Percentiles rank a stretch among this genome's conserved stretches.
Conservation (phyloP, 2,797 vertebrate species). For the Taeniopygia guttata region DNA sequence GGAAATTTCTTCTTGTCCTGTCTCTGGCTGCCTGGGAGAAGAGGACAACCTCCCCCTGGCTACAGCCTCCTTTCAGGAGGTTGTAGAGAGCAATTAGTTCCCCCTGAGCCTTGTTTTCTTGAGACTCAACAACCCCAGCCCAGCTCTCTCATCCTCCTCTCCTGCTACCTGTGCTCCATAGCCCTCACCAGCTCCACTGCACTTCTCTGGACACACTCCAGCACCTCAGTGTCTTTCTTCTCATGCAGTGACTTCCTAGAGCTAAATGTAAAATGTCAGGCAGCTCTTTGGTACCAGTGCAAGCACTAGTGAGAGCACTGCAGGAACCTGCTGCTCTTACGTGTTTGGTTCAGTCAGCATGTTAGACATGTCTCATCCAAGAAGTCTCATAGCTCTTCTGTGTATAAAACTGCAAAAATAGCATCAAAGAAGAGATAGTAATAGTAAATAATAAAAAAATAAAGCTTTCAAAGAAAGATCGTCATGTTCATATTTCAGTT, state of each 20-base stretch:
- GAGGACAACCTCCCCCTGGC: background rate
- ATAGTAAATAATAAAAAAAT: background rate
- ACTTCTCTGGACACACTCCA: background rate
- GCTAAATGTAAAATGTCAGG: background rate
- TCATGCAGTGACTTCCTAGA: background rate
- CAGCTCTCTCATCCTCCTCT: background rate
- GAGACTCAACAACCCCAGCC: background rate
- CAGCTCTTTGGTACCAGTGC: background rate
- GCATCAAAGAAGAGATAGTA: background rate
- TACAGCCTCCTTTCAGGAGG: background rate
- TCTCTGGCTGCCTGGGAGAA: background rate
- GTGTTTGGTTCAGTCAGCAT: background rate
- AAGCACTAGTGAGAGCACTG: background rate
- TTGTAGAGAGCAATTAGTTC: background rate
- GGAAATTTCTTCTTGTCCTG: background rate
- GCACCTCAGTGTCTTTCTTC: background rate
- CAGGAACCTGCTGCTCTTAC: background rate
- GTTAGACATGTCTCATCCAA: background rate
- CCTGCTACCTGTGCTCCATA: background rate
- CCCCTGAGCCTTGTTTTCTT: background rate
- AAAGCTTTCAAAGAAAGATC: background rate
- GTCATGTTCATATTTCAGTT: background rate
- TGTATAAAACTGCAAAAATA: background rate
- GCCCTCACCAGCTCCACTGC: background rate
- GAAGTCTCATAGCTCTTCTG: background rate